A percentile compares a stretch with the other conserved stretches of the same genome.
phyloP scores from a whole-genome alignment of 2,888 invertebrate genomes.

The Lepidocyrtoides sp. region DNA sequence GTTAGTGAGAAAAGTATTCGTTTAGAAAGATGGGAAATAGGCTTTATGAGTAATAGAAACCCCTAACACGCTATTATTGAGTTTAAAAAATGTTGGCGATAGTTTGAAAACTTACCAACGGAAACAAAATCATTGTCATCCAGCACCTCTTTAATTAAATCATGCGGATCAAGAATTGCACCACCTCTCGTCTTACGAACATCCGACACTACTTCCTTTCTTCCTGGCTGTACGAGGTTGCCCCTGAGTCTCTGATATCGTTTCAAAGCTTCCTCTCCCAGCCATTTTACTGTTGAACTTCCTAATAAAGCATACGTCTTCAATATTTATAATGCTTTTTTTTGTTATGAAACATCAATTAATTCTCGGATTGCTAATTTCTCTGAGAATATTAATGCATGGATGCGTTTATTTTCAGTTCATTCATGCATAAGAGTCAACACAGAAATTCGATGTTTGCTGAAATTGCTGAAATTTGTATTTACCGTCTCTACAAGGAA shows the following conservation, averaged over 20 bases:
- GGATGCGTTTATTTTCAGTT: no score
- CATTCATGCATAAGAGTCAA: no score
- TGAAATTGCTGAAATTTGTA: no score
- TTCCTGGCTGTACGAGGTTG: constrained; percentile 74
- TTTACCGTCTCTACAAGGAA: constrained; percentile 88
- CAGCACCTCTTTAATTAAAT: constrained; percentile 88
- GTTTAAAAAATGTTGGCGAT: no score
- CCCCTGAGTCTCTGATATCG: constrained; percentile 87
- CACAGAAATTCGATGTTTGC: no score
- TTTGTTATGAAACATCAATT: no score
- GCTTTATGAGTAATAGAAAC: no score
- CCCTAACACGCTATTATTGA: no score
- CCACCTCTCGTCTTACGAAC: constrained; percentile 89
- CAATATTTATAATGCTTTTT: background rate
- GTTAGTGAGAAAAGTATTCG: no score
- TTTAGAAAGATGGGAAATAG: no score
- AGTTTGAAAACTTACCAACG: constrained; percentile 88
- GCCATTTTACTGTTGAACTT: constrained; percentile 87
- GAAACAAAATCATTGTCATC: constrained; percentile 90
- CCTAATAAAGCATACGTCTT: constrained; percentile 11
- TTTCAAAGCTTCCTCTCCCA: constrained; percentile 88
- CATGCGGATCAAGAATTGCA: constrained; percentile 89
- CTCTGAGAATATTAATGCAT: no score
- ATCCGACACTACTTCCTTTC: constrained; percentile 87
- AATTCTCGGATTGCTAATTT: no score